Conservation (phyloP, 2,888 invertebrate genomes). For the Caenorhabditis sp. region DNA sequence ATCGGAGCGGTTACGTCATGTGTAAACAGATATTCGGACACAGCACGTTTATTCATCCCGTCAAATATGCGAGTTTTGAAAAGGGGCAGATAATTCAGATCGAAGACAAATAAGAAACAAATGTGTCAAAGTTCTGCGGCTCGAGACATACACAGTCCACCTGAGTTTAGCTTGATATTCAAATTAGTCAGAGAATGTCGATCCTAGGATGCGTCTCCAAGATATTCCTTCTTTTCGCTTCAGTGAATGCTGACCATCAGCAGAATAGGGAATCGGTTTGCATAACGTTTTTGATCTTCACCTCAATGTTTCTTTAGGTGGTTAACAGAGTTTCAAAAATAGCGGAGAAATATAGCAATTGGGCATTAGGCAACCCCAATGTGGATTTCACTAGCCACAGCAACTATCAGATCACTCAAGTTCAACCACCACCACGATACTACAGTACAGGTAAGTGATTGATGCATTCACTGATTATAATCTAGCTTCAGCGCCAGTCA, state of each 20-base stretch:
- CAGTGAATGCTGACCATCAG: conserved; percentile 15
- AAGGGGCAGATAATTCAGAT: neutral
- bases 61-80: conserved; percentile 27
- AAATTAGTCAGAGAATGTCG: conserved; percentile 24
- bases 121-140: conserved; percentile 43
- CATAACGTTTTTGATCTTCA: neutral
- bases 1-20: neutral
- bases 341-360: conserved; percentile 56
- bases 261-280: conserved; percentile 22
- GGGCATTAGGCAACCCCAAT: conserved; percentile 47
- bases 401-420: conserved; percentile 32
- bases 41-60: conserved; percentile 31
- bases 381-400: neutral
- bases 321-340: conserved; percentile 39
- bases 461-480: neutral
- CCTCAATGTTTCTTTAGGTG: conserved; percentile 15
- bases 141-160: neutral
- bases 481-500: conserved; percentile 49
- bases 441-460: conserved; percentile 30
- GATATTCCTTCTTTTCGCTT: conserved; percentile 14
- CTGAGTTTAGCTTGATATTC: conserved; percentile 18
- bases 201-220: conserved; percentile 15
- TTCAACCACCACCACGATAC: conserved; percentile 33
- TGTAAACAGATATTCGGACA: conserved; percentile 18
- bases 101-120: conserved; percentile 37